Conservation (phyloP, 2,888 invertebrate species). For the Sminthurinus aureus region DNA sequence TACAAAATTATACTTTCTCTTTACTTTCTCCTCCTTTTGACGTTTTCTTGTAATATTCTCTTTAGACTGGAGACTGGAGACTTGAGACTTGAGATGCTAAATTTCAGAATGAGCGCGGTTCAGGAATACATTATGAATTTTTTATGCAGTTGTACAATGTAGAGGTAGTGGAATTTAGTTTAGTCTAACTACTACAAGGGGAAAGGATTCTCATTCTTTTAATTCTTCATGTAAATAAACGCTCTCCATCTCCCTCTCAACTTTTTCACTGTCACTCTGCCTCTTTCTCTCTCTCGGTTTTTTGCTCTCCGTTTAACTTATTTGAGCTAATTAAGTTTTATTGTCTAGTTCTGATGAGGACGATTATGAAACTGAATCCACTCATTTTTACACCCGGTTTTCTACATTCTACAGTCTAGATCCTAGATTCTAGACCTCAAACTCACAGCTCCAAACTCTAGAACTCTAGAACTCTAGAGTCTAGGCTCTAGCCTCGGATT, state of each 20-base stretch:
- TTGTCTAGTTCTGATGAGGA: constrained; percentile 1
- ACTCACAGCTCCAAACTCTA: too few species aligned
- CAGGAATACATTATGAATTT: constrained; percentile 18
- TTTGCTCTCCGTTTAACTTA: constrained; percentile 10
- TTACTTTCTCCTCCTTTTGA: too few species aligned
- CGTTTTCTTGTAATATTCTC: too few species aligned
- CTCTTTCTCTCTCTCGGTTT: not conserved
- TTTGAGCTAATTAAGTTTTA: constrained; percentile 32
- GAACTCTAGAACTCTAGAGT: too few species aligned
- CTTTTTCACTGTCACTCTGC: constrained; percentile 16
- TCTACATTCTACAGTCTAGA: too few species aligned
- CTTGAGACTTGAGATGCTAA: too few species aligned
- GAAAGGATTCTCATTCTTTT: not conserved
- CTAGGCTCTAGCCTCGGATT: not conserved
- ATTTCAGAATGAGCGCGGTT: not conserved
- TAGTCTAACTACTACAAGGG: too few species aligned
- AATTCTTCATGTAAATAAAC: constrained; percentile 32
- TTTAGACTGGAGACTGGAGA: too few species aligned
- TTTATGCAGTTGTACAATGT: constrained; percentile 5
- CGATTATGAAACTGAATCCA: too few species aligned
- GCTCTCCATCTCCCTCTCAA: not conserved
- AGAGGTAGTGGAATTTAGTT: not conserved
- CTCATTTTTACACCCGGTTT: not conserved
- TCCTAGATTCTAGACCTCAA: too few species aligned
- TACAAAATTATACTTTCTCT: too few species aligned